A percentile compares a stretch with the other conserved stretches of the same genome.
These are phyloP conservation scores for Excalfactoria chinensis DNA, from an alignment of 2,113 vertebrate genomes.

Conservation along the genomic window DNA sequence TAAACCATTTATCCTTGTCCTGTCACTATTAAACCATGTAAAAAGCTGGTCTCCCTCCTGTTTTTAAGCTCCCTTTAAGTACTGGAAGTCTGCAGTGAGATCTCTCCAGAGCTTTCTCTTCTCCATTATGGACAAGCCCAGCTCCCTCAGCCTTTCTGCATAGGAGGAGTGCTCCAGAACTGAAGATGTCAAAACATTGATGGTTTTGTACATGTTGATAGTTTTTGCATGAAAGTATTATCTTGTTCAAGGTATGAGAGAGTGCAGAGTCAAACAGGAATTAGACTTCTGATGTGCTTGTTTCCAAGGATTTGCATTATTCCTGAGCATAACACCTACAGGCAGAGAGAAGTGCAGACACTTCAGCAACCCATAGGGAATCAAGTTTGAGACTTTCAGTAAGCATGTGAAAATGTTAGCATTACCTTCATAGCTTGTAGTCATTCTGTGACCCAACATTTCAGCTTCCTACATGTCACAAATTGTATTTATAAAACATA, in stretches of 20 bases:
- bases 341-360: neutral
- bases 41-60: too few species aligned
- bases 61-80: too few species aligned
- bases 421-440: neutral
- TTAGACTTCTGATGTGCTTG: neutral
- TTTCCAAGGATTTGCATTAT: neutral
- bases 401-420: neutral
- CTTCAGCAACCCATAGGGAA: neutral
- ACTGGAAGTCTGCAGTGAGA: too few species aligned
- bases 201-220: neutral
- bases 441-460: neutral
- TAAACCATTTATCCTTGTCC: too few species aligned
- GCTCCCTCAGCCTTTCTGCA: too few species aligned
- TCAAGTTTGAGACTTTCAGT: neutral
- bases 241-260: neutral
- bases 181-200: neutral
- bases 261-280: neutral
- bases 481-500: neutral
- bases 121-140: too few species aligned
- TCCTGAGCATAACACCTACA: neutral
- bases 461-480: neutral
- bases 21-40: too few species aligned
- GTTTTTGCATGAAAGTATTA: neutral
- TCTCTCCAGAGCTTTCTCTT: too few species aligned
- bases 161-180: neutral